Evolutionary conservation across 1,140 invertebrate species (phyloP).

Genomic region (Cydia pomonella): DNA sequence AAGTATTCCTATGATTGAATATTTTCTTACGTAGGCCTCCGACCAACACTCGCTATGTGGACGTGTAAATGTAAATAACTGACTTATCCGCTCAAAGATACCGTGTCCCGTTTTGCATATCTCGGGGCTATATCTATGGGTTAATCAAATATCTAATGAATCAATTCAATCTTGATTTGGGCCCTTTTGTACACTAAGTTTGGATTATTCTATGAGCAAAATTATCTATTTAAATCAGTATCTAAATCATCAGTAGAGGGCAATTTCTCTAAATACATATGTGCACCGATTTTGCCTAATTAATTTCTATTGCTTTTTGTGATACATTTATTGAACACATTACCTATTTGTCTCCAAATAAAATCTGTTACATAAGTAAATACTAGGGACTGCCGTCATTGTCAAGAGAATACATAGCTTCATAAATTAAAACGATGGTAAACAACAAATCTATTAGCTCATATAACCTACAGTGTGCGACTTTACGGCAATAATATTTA

Average conservation of each 20-base stretch:
- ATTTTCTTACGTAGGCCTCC: background rate
- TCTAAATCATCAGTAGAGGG: too few species aligned
- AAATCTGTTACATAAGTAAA: too few species aligned
- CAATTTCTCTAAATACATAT: background rate
- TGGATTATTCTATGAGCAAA: background rate
- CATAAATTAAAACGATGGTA: background rate
- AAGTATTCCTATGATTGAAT: too few species aligned
- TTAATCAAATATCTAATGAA: constrained; percentile 70
- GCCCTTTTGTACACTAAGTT: constrained; percentile 23
- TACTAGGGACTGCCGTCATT: background rate
- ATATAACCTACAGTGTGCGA: background rate
- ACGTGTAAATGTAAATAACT: constrained; percentile 51
- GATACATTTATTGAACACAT: too few species aligned
- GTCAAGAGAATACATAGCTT: constrained; percentile 14
- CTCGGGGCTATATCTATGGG: constrained; percentile 54
- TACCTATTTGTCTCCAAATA: too few species aligned
- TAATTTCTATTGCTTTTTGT: background rate
- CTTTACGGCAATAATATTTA: background rate
- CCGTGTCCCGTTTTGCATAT: constrained; percentile 64
- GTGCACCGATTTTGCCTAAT: background rate
- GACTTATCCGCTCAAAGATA: constrained; percentile 50
- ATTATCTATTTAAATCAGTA: constrained; percentile 44
- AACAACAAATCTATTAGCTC: background rate
- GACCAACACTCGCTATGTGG: constrained; percentile 29
- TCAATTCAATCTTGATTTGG: constrained; percentile 46